These are phyloP conservation scores for Coccyzus lansbergi DNA, from an alignment of 2,797 vertebrate genomes.

Conservation along the genomic window DNA sequence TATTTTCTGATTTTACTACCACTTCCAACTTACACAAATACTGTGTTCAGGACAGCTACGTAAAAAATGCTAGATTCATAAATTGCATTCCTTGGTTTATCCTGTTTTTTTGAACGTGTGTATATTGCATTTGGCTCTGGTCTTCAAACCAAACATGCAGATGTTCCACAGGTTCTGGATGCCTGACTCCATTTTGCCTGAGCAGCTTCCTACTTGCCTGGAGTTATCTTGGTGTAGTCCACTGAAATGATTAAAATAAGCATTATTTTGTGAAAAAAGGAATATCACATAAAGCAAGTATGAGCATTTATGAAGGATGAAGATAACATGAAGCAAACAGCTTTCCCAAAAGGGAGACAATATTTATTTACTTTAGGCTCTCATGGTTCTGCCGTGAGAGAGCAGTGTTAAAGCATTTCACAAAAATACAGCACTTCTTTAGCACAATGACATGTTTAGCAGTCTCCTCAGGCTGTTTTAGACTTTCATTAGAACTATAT, in stretches of 20 bases:
- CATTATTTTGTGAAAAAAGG: neutral
- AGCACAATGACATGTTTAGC: neutral
- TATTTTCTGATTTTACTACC: neutral
- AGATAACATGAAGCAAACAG: neutral
- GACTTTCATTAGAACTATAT: neutral
- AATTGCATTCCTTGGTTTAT: neutral
- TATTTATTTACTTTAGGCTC: neutral
- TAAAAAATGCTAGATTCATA: neutral
- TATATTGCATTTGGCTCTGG: neutral
- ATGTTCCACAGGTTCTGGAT: neutral
- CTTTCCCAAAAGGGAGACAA: neutral
- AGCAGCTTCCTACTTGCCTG: neutral
- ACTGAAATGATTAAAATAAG: conserved; percentile 9
- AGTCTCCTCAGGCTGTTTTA: neutral
- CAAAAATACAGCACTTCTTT: neutral
- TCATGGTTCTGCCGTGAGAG: neutral
- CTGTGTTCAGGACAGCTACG: neutral
- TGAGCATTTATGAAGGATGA: neutral
- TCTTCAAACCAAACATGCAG: neutral
- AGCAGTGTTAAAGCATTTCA: neutral
- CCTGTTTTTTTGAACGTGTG: neutral
- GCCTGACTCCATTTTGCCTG: neutral
- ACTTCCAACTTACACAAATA: neutral
- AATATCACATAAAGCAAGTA: neutral
- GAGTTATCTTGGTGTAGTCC: neutral